Evolutionary conservation across 2,113 vertebrate genomes (phyloP), one percentile per base, ranked within the genome.

Genomic region (Gasterosteus nipponicus): DNA sequence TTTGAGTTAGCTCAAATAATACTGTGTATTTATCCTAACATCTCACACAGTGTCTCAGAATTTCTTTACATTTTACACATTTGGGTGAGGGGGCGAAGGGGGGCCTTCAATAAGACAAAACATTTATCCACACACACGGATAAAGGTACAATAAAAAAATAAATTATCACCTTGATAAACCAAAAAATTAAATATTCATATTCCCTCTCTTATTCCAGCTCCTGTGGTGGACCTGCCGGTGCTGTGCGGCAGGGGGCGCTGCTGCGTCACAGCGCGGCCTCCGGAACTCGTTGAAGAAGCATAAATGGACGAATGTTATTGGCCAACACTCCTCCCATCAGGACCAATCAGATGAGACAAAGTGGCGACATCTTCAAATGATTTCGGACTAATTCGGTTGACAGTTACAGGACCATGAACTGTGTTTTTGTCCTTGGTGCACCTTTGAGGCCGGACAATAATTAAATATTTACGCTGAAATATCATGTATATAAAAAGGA

Each of bases 81-180:
- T 77, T 75, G 60, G 42, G 1, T 7, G 60, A 11, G 18, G 33
- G 31, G 31, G 4, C 3, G 0, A 7, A 61, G 72, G 57, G 44
- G 67, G 51, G 61, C 65, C 65, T 69, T 58, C 79, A 26, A 67
- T 82, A 82, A 80, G 80, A 91, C 73, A 84, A 73, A 80, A 87
- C 78, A 67, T 81, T 62, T 69, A 76, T 69, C 76, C 80, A 66
- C 29, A 73, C 39, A 41, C 39, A 41, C 39, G 56, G 69, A 69
- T 33, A 79, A 86, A 86, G 78, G 73, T 83, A 82, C 82, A 47
- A 87, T 90, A 89, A 87, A 91, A 90, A 92, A 92, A 92, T 92
- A 92, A 89, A 89, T 89, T 89, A 91, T 89, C 78, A 87, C 88
- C 82, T 89, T 33, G 16, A 85, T 84, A 87, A 90, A 87, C 69